Percentiles rank a stretch among this genome's conserved stretches.
Evolutionary conservation across 2,113 vertebrate genomes (phyloP).

Genomic region (Brevimyrus niger): DNA sequence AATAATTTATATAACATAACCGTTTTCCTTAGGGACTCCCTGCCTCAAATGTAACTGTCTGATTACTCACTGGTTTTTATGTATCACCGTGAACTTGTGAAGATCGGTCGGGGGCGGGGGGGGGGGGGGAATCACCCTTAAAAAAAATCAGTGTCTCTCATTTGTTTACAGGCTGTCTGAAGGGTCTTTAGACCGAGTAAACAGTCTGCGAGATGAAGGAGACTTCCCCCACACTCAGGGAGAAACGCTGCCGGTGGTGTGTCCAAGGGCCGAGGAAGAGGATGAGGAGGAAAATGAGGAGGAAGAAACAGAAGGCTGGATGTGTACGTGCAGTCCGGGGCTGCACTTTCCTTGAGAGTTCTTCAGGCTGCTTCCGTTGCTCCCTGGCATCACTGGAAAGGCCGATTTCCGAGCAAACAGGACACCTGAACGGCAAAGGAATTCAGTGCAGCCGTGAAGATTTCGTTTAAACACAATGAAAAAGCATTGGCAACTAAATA

Average conservation of each 20-base stretch:
- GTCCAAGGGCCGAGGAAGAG: conserved; percentile 58
- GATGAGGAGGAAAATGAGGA: conserved; percentile 50
- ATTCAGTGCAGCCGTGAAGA: not conserved
- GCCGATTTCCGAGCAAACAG: conserved; percentile 77
- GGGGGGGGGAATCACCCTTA: conserved; percentile 19
- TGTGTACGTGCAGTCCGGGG: conserved; percentile 46
- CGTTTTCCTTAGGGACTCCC: not conserved
- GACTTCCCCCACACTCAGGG: conserved; percentile 40
- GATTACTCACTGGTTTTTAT: not conserved
- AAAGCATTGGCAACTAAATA: not conserved
- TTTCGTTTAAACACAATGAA: not conserved
- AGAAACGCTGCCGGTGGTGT: conserved; percentile 54
- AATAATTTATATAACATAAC: not conserved
- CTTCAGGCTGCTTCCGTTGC: conserved; percentile 41
- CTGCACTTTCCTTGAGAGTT: conserved; percentile 59
- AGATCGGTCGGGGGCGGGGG: not conserved
- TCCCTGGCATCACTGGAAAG: conserved; percentile 45
- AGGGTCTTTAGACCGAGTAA: not conserved
- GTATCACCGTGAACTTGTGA: not conserved
- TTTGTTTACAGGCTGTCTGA: conserved; percentile 7
- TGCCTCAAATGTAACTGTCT: not conserved
- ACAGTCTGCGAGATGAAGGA: not conserved
- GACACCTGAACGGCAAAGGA: conserved; percentile 55
- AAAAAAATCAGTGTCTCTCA: conserved; percentile 7
- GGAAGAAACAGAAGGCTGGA: conserved; percentile 57